Percentiles rank a stretch among this genome's conserved stretches.
phyloP scores from a whole-genome alignment of 2,888 invertebrate species.

The Phasia obesa region DNA sequence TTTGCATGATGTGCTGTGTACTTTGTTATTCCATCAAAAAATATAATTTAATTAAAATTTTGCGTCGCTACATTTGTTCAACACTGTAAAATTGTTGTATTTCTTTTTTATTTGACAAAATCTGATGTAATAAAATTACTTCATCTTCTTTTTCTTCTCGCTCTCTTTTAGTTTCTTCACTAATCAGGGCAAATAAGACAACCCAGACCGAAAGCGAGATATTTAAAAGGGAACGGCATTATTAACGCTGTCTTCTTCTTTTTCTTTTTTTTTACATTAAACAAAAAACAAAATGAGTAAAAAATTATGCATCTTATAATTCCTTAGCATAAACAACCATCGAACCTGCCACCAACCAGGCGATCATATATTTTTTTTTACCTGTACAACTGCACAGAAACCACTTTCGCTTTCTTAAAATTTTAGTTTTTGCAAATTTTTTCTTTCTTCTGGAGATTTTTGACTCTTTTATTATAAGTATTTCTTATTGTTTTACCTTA shows the following conservation, averaged over 20 bases:
- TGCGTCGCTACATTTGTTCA: constrained; percentile 9
- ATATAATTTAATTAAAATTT: too few species aligned
- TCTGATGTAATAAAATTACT: constrained; percentile 67
- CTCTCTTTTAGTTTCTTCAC: constrained; percentile 24
- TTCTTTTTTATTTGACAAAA: constrained; percentile 44
- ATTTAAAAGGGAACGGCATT: constrained; percentile 37
- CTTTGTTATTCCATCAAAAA: too few species aligned
- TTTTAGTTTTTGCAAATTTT: constrained; percentile 37
- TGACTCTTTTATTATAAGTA: constrained; percentile 13
- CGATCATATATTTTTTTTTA: constrained; percentile 32
- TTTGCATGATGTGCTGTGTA: too few species aligned
- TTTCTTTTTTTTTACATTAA: constrained; percentile 3
- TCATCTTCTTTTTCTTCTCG: constrained; percentile 45
- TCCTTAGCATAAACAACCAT: not conserved
- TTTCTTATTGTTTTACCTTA: constrained; percentile 9
- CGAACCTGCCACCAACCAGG: constrained; percentile 14
- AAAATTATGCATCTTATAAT: constrained; percentile 36
- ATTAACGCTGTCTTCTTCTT: constrained; percentile 41
- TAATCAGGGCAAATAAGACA: too few species aligned
- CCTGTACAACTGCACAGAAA: constrained; percentile 48
- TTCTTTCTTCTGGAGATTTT: constrained; percentile 25
- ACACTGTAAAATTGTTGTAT: constrained; percentile 26
- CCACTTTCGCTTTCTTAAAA: constrained; percentile 65
- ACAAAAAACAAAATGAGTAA: constrained; percentile 12
- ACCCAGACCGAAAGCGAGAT: constrained; percentile 18